Base-by-base conservation (phyloP, 64 coral and sea anemone species). In the Actinia equina region DNA sequence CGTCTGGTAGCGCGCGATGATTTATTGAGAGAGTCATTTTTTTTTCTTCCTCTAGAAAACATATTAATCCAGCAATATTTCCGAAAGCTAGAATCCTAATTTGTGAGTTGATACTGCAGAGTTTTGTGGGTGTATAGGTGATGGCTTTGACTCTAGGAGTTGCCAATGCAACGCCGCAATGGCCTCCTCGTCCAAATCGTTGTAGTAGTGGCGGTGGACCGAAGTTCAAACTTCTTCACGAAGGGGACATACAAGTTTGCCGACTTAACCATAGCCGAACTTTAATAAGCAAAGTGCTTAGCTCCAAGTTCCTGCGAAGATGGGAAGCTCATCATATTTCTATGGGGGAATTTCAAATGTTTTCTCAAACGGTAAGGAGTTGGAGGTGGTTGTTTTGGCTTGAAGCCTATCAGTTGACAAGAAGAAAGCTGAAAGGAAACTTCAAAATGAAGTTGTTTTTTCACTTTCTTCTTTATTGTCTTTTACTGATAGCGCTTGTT, bases 161-260 rank as follows among this genome's bases (percentile, higher is more conserved):
- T 78, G 85, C 91, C 9, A 97, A 93, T 46, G 86, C 86, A 56
- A 65, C 74, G 83, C 79, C 79, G 6, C 79, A 89, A 84, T 92
- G 90, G 11, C 92, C 92, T 18, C 92, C 58, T 41, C 77, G 95
- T 54, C 92, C 92, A 5, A 88, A 92, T 17, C 91, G 97, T 17
- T 93, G 91, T 41, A 95, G 93, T 83, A 93, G 91, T 79, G 91
- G 91, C 9, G 91, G 88, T 11, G 97, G 97, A 79, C 93, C 97
- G 5, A 99, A 99, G 84, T 99, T 99, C 77, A 99, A 99, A 91
- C 93, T 99, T 4, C 84, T 99, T 17, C 93, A 99, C 86, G 97
- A 99, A 93, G 97, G 97, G 58, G 97, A 99, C 43, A 93, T 99
- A 55, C 97, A 99, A 93, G 93, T 99, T 82, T 99, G 97, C 86